Evolutionary conservation across 2,797 vertebrate genomes (phyloP).

Genomic region (Gastrophryne carolinensis): DNA sequence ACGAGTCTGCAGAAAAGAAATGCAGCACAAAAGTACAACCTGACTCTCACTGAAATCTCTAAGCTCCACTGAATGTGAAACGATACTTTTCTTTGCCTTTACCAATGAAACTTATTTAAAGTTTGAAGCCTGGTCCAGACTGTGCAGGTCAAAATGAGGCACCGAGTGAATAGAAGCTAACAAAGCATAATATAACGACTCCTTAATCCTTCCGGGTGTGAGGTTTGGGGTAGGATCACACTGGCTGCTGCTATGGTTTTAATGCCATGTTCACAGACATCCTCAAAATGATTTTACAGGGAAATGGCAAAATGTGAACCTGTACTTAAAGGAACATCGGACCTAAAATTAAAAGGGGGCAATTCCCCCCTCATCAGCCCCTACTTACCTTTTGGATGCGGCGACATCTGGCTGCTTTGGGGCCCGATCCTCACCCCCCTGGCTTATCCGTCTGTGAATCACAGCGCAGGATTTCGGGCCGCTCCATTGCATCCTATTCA

Average conservation of each 20-base stretch:
- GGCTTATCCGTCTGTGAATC: too few relatives aligned
- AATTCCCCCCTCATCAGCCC: too few relatives aligned
- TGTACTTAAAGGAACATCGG: too few relatives aligned
- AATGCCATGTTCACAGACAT: not conserved
- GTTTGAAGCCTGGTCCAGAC: constrained; percentile 2
- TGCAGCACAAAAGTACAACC: not conserved
- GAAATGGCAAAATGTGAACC: too few relatives aligned
- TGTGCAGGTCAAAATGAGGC: not conserved
- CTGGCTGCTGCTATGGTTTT: not conserved
- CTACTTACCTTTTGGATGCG: too few relatives aligned
- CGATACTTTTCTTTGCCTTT: not conserved
- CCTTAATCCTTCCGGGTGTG: not conserved
- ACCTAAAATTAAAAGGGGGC: too few relatives aligned
- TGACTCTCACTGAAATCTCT: too few relatives aligned
- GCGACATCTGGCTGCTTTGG: too few relatives aligned
- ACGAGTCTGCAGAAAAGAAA: not conserved
- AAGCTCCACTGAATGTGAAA: not conserved
- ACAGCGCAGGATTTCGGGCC: too few relatives aligned
- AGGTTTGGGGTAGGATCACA: not conserved
- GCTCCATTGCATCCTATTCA: too few relatives aligned
- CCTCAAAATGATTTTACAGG: too few relatives aligned
- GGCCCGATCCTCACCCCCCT: too few relatives aligned
- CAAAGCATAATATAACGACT: not conserved
- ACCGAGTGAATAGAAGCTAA: not conserved
- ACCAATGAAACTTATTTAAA: constrained; percentile 32